These are phyloP conservation scores for Iselma pallidipennis DNA, from an alignment of 2,888 invertebrate species.

Conservation along the genomic window DNA sequence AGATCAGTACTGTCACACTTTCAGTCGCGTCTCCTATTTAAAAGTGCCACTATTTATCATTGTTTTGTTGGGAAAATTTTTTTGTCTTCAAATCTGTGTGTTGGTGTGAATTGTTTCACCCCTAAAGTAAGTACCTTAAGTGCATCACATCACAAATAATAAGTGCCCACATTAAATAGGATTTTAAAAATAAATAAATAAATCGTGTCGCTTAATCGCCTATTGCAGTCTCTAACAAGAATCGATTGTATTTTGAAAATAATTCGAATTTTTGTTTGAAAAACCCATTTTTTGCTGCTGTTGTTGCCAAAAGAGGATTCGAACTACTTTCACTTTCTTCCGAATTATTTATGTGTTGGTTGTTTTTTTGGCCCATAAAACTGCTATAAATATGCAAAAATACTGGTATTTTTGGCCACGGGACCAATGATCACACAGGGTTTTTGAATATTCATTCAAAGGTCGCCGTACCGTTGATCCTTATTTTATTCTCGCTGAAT, in stretches of 20 bases:
- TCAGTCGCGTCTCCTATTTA: slow-evolving; percentile 16
- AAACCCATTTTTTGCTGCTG: neutral
- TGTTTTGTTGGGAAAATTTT: too few relatives aligned
- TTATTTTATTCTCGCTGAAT: too few relatives aligned
- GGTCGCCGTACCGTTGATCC: too few relatives aligned
- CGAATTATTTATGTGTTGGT: too few relatives aligned
- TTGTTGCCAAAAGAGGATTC: neutral
- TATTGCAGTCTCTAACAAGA: neutral
- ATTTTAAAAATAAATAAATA: neutral
- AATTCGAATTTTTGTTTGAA: neutral
- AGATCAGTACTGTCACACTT: slow-evolving; percentile 24
- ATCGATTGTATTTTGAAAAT: too few relatives aligned
- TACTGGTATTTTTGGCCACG: too few relatives aligned
- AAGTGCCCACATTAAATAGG: neutral
- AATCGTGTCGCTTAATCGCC: neutral
- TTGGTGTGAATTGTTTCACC: slow-evolving; percentile 11
- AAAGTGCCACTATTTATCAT: too few relatives aligned
- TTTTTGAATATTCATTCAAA: too few relatives aligned
- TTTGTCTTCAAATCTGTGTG: too few relatives aligned
- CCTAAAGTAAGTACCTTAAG: neutral
- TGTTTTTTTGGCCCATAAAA: neutral
- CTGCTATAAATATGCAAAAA: neutral
- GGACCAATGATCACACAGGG: too few relatives aligned
- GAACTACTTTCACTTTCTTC: too few relatives aligned
- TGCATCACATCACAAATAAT: neutral